Evolutionary conservation across 2,888 invertebrate species (phyloP), one percentile per base, ranked within the genome.

Genomic region (Sphaeridia pumilis): DNA sequence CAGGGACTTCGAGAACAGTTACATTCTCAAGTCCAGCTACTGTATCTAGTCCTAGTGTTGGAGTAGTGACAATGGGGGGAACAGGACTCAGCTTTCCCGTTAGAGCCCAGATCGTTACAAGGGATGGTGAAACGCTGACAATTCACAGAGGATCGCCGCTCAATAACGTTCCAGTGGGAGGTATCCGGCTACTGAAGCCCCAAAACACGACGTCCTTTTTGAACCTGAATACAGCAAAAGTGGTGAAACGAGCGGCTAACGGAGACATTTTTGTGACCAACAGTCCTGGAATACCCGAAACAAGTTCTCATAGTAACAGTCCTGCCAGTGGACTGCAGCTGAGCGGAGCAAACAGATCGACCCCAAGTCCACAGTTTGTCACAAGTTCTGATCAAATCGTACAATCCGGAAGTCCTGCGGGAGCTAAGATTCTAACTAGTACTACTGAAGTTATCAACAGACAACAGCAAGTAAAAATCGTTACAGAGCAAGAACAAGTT

Each of bases 101-200:
- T 0, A 48, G 65, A 42, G 63, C 65, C 41, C 63, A 65, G 41
- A 65, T 65, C 25, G 61, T 65, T 0, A 65, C 62, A 2, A 61
- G 63, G 45, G 63, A 63, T 47, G 65, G 65, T 1, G 65, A 65
- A 49, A 65, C 65, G 4, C 34, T 65, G 14, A 65, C 65, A 2
- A 64, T 65, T 46, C 65, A 65, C 47, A 47, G 65, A 42, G 65
- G 61, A 14, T 56, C 61, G 2, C 35, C 57, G 0, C n/a, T n/a
- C n/a, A n/a, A n/a, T n/a, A n/a, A n/a, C 7, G 58, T 58, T 10
- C 49, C 48, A 10, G 25, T 46, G 3, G 46, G 36, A 20, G 47
- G 46, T 41, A 46, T 56, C 21, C 60, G 52, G 49, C 57, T 57
- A 14, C 51, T 59, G 0, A 51, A 63, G 25, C 45, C 60, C 27